A percentile compares a stretch with the other conserved stretches of the same genome.
phyloP scores from a whole-genome alignment of 2,797 vertebrate genomes.

The Champsocephalus gunnari region DNA sequence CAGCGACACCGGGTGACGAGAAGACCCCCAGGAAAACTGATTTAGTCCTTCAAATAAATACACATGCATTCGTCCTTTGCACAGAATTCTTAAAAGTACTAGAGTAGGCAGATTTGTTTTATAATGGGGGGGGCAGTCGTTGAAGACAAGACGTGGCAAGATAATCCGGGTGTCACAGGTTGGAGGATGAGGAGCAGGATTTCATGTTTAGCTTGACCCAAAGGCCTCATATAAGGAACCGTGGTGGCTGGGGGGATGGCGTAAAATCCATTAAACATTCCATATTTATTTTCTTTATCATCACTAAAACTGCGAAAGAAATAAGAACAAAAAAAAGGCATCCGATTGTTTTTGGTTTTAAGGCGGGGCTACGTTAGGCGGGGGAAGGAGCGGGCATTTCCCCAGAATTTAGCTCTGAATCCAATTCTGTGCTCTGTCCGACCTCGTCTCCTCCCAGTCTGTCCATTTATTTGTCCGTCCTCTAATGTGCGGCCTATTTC shows the following conservation, averaged over 20 bases:
- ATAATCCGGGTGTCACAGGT: constrained; percentile 45
- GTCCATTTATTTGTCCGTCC: constrained; percentile 34
- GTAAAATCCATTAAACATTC: constrained; percentile 76
- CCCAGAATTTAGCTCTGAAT: constrained; percentile 39
- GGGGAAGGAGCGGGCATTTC: constrained; percentile 33
- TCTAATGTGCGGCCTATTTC: constrained; percentile 84
- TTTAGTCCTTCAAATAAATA: constrained; percentile 74
- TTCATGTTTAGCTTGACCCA: constrained; percentile 47
- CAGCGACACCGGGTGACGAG: constrained; percentile 55
- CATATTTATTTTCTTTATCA: constrained; percentile 60
- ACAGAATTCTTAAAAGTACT: constrained; percentile 54
- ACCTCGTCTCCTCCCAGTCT: constrained; percentile 44
- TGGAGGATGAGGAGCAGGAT: constrained; percentile 37
- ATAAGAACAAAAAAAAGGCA: constrained; percentile 80
- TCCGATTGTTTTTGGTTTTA: constrained; percentile 90
- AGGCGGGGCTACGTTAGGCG: constrained; percentile 84
- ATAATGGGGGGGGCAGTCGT: constrained; percentile 23
- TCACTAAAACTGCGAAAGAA: constrained; percentile 59
- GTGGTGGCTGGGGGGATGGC: constrained; percentile 9
- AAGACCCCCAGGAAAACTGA: constrained; percentile 17
- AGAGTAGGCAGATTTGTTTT: constrained; percentile 37
- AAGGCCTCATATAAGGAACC: constrained; percentile 47
- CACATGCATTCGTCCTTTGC: constrained; percentile 59
- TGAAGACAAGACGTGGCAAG: constrained; percentile 45
- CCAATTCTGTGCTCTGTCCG: constrained; percentile 60